phyloP scores from a whole-genome alignment of 2,888 invertebrate species.

The Horisme vitalbata region DNA sequence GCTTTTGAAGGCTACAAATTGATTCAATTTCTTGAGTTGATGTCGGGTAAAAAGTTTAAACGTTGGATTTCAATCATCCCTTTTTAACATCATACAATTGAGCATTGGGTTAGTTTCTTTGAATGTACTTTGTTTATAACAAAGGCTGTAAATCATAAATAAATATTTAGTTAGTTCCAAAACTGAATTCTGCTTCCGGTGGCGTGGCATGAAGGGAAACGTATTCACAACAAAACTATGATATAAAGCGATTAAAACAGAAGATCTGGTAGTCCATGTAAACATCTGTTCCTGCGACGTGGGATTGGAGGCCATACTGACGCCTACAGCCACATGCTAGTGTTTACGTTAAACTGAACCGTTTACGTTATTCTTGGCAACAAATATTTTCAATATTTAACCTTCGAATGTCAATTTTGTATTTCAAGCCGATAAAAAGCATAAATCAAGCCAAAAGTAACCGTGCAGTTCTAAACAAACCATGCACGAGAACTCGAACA shows the following conservation, averaged over 20 bases:
- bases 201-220: conserved; percentile 13
- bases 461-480: conserved; percentile 16
- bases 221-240: conserved; percentile 32
- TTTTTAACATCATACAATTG: no score
- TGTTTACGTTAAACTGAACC: conserved; percentile 59
- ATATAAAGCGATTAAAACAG: conserved; percentile 45
- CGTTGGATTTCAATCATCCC: background rate
- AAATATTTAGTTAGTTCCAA: background rate
- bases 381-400: conserved; percentile 34
- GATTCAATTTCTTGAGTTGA: conserved; percentile 14
- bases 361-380: conserved; percentile 52
- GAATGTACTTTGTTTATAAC: no score
- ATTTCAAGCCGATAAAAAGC: conserved; percentile 14
- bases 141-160: background rate
- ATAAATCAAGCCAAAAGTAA: conserved; percentile 12
- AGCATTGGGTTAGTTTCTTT: no score
- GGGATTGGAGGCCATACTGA: conserved; percentile 64
- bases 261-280: conserved; percentile 57
- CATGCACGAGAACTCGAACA: conserved; percentile 4
- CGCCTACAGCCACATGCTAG: conserved; percentile 52
- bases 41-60: background rate
- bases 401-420: conserved; percentile 25
- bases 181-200: conserved; percentile 22
- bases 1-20: conserved; percentile 21
- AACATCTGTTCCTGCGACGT: conserved; percentile 70